These are phyloP conservation scores for Eidolon dupreanum DNA, from an alignment of 2,797 vertebrate species.

Conservation along the genomic window DNA sequence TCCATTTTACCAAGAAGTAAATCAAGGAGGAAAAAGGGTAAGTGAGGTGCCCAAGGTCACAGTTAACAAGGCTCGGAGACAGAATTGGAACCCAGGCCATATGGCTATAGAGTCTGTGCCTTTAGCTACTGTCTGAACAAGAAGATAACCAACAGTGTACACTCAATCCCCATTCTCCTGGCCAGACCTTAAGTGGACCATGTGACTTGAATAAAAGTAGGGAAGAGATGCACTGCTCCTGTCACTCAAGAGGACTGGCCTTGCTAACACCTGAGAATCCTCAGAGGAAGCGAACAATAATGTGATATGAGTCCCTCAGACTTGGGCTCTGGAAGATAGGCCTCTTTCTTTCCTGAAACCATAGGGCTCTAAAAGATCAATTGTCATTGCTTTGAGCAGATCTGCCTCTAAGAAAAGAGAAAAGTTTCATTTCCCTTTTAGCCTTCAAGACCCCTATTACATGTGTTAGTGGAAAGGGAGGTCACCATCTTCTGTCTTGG, in stretches of 20 bases:
- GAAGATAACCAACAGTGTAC: neutral
- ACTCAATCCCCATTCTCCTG: neutral
- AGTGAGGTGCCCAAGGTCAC: neutral
- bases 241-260: neutral
- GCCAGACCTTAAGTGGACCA: neutral
- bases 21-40: neutral
- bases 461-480: neutral
- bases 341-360: neutral
- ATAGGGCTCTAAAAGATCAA: neutral
- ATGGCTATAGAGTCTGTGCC: neutral
- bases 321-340: neutral
- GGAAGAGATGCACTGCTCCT: neutral
- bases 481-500: neutral
- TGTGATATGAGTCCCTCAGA: neutral
- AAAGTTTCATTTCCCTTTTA: neutral
- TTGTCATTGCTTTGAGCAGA: neutral
- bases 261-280: neutral
- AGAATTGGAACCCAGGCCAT: neutral
- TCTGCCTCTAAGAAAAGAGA: neutral
- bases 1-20: neutral
- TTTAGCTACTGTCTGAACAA: neutral
- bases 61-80: neutral
- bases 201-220: neutral
- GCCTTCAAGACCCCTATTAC: neutral
- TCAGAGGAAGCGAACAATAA: neutral